Base-by-base conservation (phyloP, 2,797 vertebrate species). In the Aldrovandia affinis region DNA sequence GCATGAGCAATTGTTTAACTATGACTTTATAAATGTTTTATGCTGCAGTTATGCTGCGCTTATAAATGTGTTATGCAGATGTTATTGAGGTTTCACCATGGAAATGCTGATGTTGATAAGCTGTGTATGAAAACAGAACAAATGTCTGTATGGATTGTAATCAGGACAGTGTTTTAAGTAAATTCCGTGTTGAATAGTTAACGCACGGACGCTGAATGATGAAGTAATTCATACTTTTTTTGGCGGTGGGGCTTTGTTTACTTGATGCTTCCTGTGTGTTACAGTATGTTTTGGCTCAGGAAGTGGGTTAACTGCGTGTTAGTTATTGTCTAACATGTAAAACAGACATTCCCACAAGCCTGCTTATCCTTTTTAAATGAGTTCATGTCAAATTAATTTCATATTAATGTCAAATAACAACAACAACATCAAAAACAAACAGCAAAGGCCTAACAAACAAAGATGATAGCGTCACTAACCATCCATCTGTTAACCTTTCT, bases 321-420 rank as follows among this genome's bases (percentile, higher is more conserved):
- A 42, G 20, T 44, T 44, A 75, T 47, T 39, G 70, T 47, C 39
- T 70, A 70, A 39, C 33, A 70, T 7, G 63, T 73, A 83, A 33
- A 82, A 54, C 33, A 30, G 20, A 12, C 25, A 55, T 33, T 80
- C 28, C 54, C 20, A 39, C 33, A 75, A 30, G 33, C 36, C 54
- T 80, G 52, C 39, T 47, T 68, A 33, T 52, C 39, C 52, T 14
- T 52, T 42, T 30, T n/a, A 82, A 50, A 81, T 39, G 9, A 79
- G 77, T 3, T 39, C 78, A 30, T 22, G 15, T 54, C n/a, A n/a
- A n/a, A n/a, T n/a, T n/a, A n/a, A n/a, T n/a, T n/a, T n/a, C n/a
- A n/a, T n/a, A n/a, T n/a, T n/a, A n/a, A 79, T 25, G 33, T n/a
- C 82, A 30, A 78, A 59, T 42, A 39, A 83, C 36, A 68, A n/a